Conservation (phyloP, 2,797 vertebrate genomes). For the Hydrocynus forskahlii region DNA sequence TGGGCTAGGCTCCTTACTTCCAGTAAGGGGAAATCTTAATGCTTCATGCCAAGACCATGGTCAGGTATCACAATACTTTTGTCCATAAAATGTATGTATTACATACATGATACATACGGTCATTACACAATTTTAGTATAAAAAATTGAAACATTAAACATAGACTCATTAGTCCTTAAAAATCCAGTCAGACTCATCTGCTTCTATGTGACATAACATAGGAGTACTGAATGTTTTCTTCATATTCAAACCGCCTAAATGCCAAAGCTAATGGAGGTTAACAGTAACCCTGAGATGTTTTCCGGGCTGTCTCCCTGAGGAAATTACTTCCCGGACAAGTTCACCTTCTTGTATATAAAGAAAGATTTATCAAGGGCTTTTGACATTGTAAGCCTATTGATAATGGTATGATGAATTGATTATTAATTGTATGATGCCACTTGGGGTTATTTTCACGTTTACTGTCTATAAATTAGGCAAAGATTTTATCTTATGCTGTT, state of each 20-base stretch:
- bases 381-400: constrained; percentile 21
- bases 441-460: no score
- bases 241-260: neutral
- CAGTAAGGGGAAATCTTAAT: no score
- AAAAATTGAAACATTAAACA: no score
- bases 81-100: no score
- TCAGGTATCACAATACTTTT: no score
- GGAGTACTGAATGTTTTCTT: neutral
- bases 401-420: constrained; percentile 26
- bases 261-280: neutral
- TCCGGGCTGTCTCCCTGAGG: neutral
- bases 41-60: no score
- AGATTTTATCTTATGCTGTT: no score
- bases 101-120: no score
- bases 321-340: neutral
- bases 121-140: no score
- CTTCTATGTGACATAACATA: neutral
- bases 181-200: neutral
- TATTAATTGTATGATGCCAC: no score
- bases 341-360: neutral
- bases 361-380: constrained; percentile 30
- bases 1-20: no score
- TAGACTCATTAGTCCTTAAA: neutral
- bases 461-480: no score
- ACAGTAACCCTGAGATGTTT: neutral